Evolutionary conservation across 64 coral and sea anemone species (phyloP), one percentile per base, ranked within the genome.

Genomic region (Pachyseris speciosa): DNA sequence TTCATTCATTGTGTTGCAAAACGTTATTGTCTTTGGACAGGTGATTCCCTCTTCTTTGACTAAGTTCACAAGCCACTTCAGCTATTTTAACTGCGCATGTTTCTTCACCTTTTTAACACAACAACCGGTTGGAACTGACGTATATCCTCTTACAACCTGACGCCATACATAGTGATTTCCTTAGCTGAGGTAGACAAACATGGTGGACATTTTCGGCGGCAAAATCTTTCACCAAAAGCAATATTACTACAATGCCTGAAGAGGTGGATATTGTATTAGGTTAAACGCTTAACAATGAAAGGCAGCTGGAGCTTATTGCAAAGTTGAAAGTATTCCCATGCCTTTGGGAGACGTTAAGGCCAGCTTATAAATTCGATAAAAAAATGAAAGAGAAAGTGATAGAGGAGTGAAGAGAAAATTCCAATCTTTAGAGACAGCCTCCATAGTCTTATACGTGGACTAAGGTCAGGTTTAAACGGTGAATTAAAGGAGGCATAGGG

Each of bases 211-310:
- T 86, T 86, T 86, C 64, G 64, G 34, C 64, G 38, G 83, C 36
- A 86, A 86, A 86, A 67, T 29, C 37, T 70, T 86, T 86, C 24
- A 61, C 64, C 19, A 63, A 68, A 86, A 70, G 84, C 51, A 80
- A 80, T 80, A 61, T 45, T 58, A 40, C 70, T 75, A 43, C 33
- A 64, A 89, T 22, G 50, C 72, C 71, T 17, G 33, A 74, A 34
- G 44, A 86, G 67, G 31, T 71, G 65, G 86, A 89, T 89, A 77
- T 78, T 78, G 86, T 89, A 42, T 78, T 89, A 36, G 52, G 29
- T 89, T 61, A 89, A 77, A 89, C 86, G 22, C 86, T 78, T 25
- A 89, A 89, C 36, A 31, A 88, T 88, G 86, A 88, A 88, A 88
- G 69, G 37, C 74, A 75, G 50, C 86, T 89, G 71, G 49, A 89